Conservation (phyloP, 2,888 invertebrate genomes). For the Sphecodes monilicornis region DNA sequence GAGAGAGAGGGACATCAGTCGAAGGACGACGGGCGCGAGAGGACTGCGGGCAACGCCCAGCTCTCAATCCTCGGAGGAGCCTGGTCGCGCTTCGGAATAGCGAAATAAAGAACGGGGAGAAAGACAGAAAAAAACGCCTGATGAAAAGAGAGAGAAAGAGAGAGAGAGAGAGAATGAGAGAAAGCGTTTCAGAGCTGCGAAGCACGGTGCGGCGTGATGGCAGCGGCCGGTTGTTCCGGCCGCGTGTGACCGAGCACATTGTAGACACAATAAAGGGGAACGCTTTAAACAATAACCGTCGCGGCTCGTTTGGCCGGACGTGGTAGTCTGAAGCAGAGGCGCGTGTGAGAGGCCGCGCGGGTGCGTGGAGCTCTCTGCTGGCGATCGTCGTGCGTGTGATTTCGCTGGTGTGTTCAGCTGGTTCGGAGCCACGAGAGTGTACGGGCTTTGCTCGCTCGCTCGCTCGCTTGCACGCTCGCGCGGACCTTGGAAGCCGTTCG, state of each 20-base stretch:
- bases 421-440: constrained; percentile 55
- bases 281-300: constrained; percentile 79
- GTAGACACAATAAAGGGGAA: constrained; percentile 80
- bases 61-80: constrained; percentile 13
- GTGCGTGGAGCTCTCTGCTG: constrained; percentile 28
- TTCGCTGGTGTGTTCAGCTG: constrained; percentile 43
- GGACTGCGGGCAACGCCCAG: constrained; percentile 5
- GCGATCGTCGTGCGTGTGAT: not conserved
- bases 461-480: constrained; percentile 16
- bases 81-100: not conserved
- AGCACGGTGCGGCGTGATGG: constrained; percentile 33
- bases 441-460: constrained; percentile 57
- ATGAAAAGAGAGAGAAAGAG: not conserved
- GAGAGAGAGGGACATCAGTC: not conserved
- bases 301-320: constrained; percentile 78
- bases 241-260: constrained; percentile 78
- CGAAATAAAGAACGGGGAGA: not conserved
- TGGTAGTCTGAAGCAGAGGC: constrained; percentile 59
- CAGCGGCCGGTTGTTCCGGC: constrained; percentile 67
- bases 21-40: not conserved
- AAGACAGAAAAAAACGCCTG: not conserved
- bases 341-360: constrained; percentile 55
- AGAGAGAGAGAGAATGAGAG: not conserved
- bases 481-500: constrained; percentile 82
- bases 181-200: not conserved